phyloP scores from a whole-genome alignment of 1,140 invertebrate species.

The Calephelis nemesis region DNA sequence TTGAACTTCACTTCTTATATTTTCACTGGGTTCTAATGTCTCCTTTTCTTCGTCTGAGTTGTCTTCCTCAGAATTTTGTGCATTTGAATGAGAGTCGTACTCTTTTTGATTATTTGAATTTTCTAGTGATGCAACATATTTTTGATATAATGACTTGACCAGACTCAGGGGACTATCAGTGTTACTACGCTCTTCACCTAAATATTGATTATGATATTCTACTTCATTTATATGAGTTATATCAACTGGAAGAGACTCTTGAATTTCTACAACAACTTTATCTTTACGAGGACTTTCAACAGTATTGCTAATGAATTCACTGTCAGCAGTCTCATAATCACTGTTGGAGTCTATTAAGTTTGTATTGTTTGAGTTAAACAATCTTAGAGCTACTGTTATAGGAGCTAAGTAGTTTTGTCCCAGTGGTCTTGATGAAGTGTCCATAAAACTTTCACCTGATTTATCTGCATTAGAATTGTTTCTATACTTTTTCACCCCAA shows the following conservation, averaged over 20 bases:
- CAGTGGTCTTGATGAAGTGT: conserved; percentile 65
- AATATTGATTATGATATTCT: conserved; percentile 71
- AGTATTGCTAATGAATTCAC: conserved; percentile 51
- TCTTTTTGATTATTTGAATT: conserved; percentile 50
- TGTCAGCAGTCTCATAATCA: conserved; percentile 62
- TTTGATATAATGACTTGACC: conserved; percentile 50
- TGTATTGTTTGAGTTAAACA: conserved; percentile 66
- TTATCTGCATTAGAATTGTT: conserved; percentile 35
- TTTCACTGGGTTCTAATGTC: conserved; percentile 51
- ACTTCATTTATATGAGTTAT: conserved; percentile 73
- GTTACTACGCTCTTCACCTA: conserved; percentile 63
- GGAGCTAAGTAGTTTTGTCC: conserved; percentile 78
- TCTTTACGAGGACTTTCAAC: conserved; percentile 52
- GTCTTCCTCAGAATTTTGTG: conserved; percentile 38
- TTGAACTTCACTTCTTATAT: conserved; percentile 48
- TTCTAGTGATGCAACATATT: conserved; percentile 50
- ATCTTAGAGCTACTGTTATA: conserved; percentile 76
- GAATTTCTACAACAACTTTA: conserved; percentile 80
- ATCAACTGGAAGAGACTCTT: conserved; percentile 79
- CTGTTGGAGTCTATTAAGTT: conserved; percentile 50
- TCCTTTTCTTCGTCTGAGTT: conserved; percentile 44
- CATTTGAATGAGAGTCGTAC: conserved; percentile 42
- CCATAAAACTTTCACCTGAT: conserved; percentile 2
- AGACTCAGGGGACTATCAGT: conserved; percentile 45
- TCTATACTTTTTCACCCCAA: conserved; percentile 44